These are phyloP conservation scores for Phalacrocorax pelagicus DNA, from an alignment of 2,113 vertebrate species.

Conservation along the genomic window DNA sequence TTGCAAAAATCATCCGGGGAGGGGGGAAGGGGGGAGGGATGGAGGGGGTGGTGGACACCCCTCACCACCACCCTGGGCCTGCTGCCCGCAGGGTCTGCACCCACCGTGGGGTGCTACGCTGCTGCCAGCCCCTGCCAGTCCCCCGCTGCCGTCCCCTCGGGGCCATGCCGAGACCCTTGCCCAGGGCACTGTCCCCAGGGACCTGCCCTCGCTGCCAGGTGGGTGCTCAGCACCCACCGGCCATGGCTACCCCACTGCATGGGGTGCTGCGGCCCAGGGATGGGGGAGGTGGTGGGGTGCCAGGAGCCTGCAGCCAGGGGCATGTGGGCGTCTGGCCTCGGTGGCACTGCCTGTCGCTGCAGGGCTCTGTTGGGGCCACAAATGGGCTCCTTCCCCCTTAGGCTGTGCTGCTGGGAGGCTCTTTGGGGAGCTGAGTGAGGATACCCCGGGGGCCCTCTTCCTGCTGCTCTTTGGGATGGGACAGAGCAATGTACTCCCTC, in stretches of 20 bases:
- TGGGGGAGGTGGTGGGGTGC: neutral
- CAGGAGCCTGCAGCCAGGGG: neutral
- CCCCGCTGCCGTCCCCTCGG: neutral
- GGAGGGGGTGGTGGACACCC: no score
- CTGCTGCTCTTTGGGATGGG: neutral
- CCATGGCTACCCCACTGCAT: neutral
- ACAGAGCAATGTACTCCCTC: neutral
- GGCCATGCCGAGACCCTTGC: neutral
- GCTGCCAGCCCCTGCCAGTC: neutral
- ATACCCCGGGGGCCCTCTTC: fast-evolving
- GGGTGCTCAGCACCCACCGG: neutral
- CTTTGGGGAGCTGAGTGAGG: neutral
- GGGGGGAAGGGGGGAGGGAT: no score
- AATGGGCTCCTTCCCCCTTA: fast-evolving
- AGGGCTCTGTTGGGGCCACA: fast-evolving
- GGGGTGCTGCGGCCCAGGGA: neutral
- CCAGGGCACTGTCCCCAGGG: neutral
- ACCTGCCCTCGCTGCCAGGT: neutral
- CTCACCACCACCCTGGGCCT: no score
- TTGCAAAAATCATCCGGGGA: neutral
- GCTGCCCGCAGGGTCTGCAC: neutral
- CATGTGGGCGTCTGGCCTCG: fast-evolving
- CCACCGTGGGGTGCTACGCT: neutral
- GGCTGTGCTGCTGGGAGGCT: fast-evolving
- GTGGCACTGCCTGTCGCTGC: fast-evolving